Conservation (phyloP, 2,888 invertebrate genomes). For the Nymphalis urticae region DNA sequence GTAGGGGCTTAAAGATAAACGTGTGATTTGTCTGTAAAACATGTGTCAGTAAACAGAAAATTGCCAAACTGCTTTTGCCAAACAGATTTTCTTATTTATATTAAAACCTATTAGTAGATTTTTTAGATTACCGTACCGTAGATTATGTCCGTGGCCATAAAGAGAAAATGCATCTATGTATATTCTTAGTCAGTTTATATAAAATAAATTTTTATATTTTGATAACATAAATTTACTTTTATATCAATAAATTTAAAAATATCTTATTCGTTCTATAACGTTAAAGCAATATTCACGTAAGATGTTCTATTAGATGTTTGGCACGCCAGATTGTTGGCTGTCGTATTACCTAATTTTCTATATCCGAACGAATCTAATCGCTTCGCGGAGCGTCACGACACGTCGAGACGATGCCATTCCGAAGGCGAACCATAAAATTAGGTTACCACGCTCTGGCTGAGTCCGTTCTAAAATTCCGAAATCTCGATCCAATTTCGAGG, state of each 20-base stretch:
- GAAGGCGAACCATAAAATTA: constrained; percentile 63
- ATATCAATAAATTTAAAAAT: not conserved
- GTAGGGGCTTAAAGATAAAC: constrained; percentile 38
- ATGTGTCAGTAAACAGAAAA: constrained; percentile 11
- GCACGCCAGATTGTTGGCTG: constrained; percentile 58
- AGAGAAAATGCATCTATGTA: no score
- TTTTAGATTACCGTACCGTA: no score
- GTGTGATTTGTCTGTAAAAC: constrained; percentile 16
- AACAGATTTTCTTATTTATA: not conserved
- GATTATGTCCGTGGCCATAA: no score
- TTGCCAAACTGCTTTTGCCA: not conserved
- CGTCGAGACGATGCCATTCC: constrained; percentile 46
- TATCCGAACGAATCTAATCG: constrained; percentile 67
- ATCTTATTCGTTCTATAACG: not conserved
- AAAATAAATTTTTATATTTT: no score
- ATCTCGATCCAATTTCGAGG: constrained; percentile 57
- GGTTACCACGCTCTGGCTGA: constrained; percentile 60
- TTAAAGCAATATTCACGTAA: constrained; percentile 3
- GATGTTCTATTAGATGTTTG: constrained; percentile 57
- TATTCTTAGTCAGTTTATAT: no score
- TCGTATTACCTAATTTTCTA: constrained; percentile 64
- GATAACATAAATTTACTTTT: no score
- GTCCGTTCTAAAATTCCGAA: constrained; percentile 61
- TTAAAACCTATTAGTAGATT: not conserved
- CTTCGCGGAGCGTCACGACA: constrained; percentile 47